Base-by-base conservation (phyloP, 2,797 vertebrate species). In the Argentina silus region DNA sequence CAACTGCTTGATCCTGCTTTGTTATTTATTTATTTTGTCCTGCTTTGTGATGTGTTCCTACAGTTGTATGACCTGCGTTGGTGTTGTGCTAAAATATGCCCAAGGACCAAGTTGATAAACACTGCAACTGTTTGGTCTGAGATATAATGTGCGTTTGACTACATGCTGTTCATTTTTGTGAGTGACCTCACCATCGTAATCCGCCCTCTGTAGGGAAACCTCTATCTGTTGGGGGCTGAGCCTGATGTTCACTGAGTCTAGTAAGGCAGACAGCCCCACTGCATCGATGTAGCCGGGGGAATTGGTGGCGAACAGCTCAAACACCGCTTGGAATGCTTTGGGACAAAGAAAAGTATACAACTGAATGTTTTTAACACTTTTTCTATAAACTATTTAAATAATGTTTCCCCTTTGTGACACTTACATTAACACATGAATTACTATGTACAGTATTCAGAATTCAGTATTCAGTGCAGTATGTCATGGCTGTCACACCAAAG, bases 221-320 rank as follows among this genome's bases (percentile, higher is more conserved):
- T 70, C 23, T 12, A 21, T 43, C 19, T 73, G 59, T 14, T 43
- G 7, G 1, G 53, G 17, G 44, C 53, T 70, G 6, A 70, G 50
- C 3, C 21, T 19, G 3, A 78, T 70, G 23, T 61, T 67, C 36
- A 74, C 21, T 11, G 23, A 42, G 4, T 44, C 60, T 23, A 78
- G 71, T 21, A 45, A 50, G 36, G 67, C 44, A 11, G 42, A 50
- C n/a, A 78, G 47, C 4, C 15, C 27, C n/a, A 27, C 17, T 42
- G 43, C 47, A 44, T 64, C 14, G 17, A 70, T 50, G 62, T 21
- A 60, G 17, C 36, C 47, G 3, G 12, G 7, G 7, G 10, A 19
- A 55, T 70, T 17, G 53, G 59, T 70, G 21, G 53, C 48, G 42
- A 78, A 78, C 47, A 48, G 17, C 23, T 70, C 67, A 70, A 78